Base-by-base conservation (phyloP, 2,888 invertebrate species). In the Sicus ferrugineus region DNA sequence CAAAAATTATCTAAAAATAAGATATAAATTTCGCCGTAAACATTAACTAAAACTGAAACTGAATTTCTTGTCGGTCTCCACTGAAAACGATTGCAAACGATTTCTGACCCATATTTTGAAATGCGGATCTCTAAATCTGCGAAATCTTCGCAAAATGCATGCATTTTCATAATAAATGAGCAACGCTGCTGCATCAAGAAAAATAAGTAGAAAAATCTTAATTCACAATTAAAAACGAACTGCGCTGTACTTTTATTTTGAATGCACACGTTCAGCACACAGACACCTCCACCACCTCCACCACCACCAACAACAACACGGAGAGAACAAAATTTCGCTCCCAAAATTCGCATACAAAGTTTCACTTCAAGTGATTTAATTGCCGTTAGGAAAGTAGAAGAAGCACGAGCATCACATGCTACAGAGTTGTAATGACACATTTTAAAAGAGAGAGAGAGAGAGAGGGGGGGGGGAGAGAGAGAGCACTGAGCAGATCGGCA, bases 311-410 rank as follows among this genome's bases (percentile, higher is more conserved):
- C n/a, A n/a, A n/a, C n/a, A n/a, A n/a, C n/a, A n/a, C n/a, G n/a
- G n/a, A n/a, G n/a, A n/a, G n/a, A n/a, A 34, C 11, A 34, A 34
- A 46, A 3, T 46, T 3, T 46, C 46, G 3, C n/a, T 11, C 19
- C 19, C 19, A 30, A n/a, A 48, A 46, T 48, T 28, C 52, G 54
- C 34, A 52, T 28, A 65, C 52, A 54, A 65, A 52, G 52, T 65
- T 34, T 23, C 38, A 38, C 19, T 38, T 62, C 48, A 30, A n/a
- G 42, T n/a, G 42, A 19, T 9, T 52, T 50, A 30, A 52, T 50
- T 52, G 52, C 23, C 11, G 52, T n/a, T 21, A 38, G 52, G 4
- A 21, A n/a, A n/a, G 48, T 5, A n/a, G 48, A 16, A 48, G 48
- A 48, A 48, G 16, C 21, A 6, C 21, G 48, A 48, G n/a, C 6